Base-by-base conservation (phyloP, 1,140 invertebrate species). In the Drosophila fuyamai region DNA sequence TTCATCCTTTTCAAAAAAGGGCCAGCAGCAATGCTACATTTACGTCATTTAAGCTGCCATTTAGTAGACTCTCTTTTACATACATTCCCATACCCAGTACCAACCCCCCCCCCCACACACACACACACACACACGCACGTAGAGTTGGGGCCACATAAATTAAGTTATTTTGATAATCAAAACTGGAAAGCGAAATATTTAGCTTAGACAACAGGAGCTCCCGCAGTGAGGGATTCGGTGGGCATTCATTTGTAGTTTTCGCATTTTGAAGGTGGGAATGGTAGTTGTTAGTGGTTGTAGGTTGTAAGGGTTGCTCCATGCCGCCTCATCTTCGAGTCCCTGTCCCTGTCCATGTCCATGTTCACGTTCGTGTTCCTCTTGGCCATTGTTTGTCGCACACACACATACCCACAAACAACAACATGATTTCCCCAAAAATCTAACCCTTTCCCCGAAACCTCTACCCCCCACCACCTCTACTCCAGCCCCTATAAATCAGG, bases 141-240 rank as follows among this genome's bases (percentile, higher is more conserved):
- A 41, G 38, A 40, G 43, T 38, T 38, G 59, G 75, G 54, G 51
- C 55, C 66, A 81, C 79, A 86, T 86, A 86, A 86, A 86, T 86
- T 82, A 88, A 86, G 82, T 86, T 86, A 86, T 86, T 86, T 88
- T 88, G 82, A 86, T 86, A 86, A 88, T 86, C 82, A 86, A 86
- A 86, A 86, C 83, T 82, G 83, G 67, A 79, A 86, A 79, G 82
- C 82, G 82, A 86, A 86, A 75, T 79, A 62, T 84, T 79, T 72
- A 61, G 73, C 67, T 80, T 77, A 73, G 66, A 59, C 66, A 68
- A 57, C 29, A 29, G 48, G 38, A 27, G 46, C 16, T 43, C 29
- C 32, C 50, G 43, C 48, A 16, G 48, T 35, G 29, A 59, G 18
- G 10, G 53, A 53, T 38, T 36, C 43, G 74, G 61, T 65, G 80